Evolutionary conservation across 2,888 invertebrate species (phyloP).

Genomic region (Drosophila prolongata): DNA sequence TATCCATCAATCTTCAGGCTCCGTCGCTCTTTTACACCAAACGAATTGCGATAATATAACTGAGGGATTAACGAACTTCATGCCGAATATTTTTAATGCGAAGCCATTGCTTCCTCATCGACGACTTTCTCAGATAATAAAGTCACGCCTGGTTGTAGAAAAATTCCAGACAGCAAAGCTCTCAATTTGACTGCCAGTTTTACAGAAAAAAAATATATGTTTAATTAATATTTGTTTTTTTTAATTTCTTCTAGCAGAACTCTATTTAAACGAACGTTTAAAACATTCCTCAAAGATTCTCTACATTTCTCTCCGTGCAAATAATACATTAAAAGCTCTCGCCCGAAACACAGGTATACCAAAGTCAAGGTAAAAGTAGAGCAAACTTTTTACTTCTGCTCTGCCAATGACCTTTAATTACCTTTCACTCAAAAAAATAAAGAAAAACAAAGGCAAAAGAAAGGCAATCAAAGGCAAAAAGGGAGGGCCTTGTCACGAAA

Average conservation of each 20-base stretch:
- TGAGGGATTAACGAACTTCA: slow-evolving; percentile 63
- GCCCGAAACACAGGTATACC: slow-evolving; percentile 7
- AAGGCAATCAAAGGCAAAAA: neutral
- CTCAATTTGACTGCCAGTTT: neutral
- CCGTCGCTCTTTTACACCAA: slow-evolving; percentile 9
- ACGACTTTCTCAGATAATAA: slow-evolving; percentile 18
- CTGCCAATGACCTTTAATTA: slow-evolving; percentile 60
- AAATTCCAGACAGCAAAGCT: neutral
- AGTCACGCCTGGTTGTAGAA: slow-evolving; percentile 18
- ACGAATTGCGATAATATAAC: slow-evolving; percentile 12
- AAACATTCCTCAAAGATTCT: too few species aligned
- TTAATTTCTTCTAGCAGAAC: too few species aligned
- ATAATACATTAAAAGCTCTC: slow-evolving; percentile 12
- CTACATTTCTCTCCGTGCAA: slow-evolving; percentile 1
- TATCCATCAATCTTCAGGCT: slow-evolving; percentile 33
- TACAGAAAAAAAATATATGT: neutral
- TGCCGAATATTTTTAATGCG: slow-evolving; percentile 23
- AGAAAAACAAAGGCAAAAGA: neutral
- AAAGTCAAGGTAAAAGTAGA: slow-evolving; percentile 43
- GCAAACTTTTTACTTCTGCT: slow-evolving; percentile 38
- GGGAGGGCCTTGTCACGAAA: slow-evolving; percentile 15
- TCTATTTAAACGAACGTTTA: too few species aligned
- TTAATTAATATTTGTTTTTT: neutral
- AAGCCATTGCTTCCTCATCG: slow-evolving; percentile 24
- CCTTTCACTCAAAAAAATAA: slow-evolving; percentile 58